phyloP scores from a whole-genome alignment of 2,797 vertebrate genomes.

The Anguilla obscura region DNA sequence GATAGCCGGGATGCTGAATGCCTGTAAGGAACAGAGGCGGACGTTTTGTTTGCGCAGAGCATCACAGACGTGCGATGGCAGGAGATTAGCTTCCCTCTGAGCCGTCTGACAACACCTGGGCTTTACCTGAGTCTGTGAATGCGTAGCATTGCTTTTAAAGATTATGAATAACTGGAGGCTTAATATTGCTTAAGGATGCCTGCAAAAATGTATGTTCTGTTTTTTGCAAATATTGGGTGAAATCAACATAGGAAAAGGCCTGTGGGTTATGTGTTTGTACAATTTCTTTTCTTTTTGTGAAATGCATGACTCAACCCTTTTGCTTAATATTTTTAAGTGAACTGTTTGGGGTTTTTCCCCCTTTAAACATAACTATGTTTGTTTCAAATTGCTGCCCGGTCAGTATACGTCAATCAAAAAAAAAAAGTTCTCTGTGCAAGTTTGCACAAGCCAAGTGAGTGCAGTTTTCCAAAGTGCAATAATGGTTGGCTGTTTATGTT shows the following conservation, averaged over 20 bases:
- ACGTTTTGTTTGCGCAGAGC: constrained; percentile 21
- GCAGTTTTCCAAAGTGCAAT: neutral
- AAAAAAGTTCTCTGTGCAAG: neutral
- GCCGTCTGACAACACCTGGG: constrained; percentile 6
- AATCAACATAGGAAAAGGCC: neutral
- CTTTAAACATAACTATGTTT: neutral
- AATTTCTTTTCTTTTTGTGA: neutral
- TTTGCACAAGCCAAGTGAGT: neutral
- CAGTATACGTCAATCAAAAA: neutral
- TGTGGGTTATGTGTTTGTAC: neutral
- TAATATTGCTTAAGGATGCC: neutral
- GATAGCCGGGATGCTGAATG: neutral
- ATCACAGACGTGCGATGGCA: constrained; percentile 19
- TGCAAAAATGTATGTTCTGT: neutral
- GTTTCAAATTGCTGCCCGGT: neutral
- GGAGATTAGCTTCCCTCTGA: constrained; percentile 23
- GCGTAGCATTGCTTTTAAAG: neutral
- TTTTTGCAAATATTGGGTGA: neutral
- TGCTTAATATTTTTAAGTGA: neutral
- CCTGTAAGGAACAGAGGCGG: neutral
- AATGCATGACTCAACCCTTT: neutral
- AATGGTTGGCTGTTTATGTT: neutral
- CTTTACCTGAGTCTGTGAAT: neutral
- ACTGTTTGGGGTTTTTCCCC: neutral
- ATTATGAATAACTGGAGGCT: neutral